Evolutionary conservation across 2,797 vertebrate genomes (phyloP).

Genomic region (Pangasius larnaudii): DNA sequence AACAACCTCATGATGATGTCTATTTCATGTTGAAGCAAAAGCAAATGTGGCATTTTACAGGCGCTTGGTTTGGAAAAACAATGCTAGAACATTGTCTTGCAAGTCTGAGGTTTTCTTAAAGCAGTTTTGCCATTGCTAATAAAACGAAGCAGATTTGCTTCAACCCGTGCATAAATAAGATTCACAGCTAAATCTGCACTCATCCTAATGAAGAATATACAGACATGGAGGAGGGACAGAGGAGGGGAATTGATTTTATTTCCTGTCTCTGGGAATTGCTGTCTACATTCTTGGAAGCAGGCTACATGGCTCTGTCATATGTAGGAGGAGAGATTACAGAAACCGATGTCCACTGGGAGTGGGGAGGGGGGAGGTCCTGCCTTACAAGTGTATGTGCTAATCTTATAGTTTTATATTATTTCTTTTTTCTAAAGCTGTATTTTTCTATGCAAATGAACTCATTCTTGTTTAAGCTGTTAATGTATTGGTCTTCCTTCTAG

Average conservation of each 20-base stretch:
- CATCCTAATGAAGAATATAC: slow-evolving; percentile 72
- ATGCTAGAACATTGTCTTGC: slow-evolving; percentile 21
- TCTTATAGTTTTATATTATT: slow-evolving; percentile 56
- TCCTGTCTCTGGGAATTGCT: slow-evolving; percentile 66
- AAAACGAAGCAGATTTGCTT: slow-evolving; percentile 58
- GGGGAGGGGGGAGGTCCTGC: slow-evolving; percentile 55
- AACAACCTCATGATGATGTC: slow-evolving; percentile 1
- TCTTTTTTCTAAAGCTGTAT: neutral
- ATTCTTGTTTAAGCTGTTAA: slow-evolving; percentile 13
- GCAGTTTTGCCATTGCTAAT: slow-evolving; percentile 54
- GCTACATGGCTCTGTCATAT: slow-evolving; percentile 71
- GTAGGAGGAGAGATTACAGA: slow-evolving; percentile 74
- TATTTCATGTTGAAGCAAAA: slow-evolving; percentile 10
- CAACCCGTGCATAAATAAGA: slow-evolving; percentile 69
- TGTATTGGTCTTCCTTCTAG: neutral
- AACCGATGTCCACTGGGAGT: slow-evolving; percentile 63
- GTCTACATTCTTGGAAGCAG: slow-evolving; percentile 63
- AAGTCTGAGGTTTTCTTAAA: slow-evolving; percentile 17
- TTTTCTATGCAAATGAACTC: neutral
- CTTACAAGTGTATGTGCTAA: slow-evolving; percentile 66
- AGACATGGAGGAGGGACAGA: slow-evolving; percentile 56
- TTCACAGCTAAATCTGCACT: slow-evolving; percentile 71
- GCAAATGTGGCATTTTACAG: slow-evolving; percentile 32
- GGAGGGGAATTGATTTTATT: slow-evolving; percentile 76
- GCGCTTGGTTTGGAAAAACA: slow-evolving; percentile 28